Base-by-base conservation (phyloP, 2,888 invertebrate species). In the Elmis aenea region DNA sequence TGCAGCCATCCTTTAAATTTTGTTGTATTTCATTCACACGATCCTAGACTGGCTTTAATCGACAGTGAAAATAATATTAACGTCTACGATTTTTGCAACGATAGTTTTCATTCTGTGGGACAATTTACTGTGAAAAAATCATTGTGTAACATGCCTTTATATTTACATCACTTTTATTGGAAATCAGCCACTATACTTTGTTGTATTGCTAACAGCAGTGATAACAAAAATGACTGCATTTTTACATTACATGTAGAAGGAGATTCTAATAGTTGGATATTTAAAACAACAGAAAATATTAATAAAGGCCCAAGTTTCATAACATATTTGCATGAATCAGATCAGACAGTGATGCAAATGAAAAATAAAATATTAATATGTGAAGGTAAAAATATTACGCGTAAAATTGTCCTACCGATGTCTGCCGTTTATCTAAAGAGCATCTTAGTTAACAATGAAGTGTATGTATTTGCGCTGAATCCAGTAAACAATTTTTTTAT, bases 1-100 rank as follows among this genome's bases (percentile, higher is more conserved):
- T 62, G 77, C 36, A 66, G 75, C 0, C 61, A 65, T 13, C 67
- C 75, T 41, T 72, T 85, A 1, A 79, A 79, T 59, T 70, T 73
- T 14, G 66, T 84, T 10, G 65, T 72, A 42, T 82, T 83, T 68
- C 71, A 76, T 26, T 73, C 75, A 12, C 45, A 15, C 1, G 36
- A 23, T 25, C 25, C 41, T 4, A 43, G 12, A 3, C n/a, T 48
- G 2, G 40, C 46, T 9, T 26, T 50, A 10, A 18, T 59, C 3
- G 55, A 57, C 41, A 48, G 35, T 9, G 16, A 16, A 8, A 37
- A 35, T 38, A n/a, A n/a, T n/a, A n/a, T n/a, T n/a, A n/a, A n/a
- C n/a, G n/a, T n/a, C n/a, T n/a, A n/a, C n/a, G n/a, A n/a, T n/a
- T n/a, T n/a, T n/a, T n/a, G n/a, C n/a, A n/a, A n/a, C n/a, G n/a